These are phyloP conservation scores for Globicephala melas DNA, from an alignment of 2,113 vertebrate genomes.

Conservation along the genomic window DNA sequence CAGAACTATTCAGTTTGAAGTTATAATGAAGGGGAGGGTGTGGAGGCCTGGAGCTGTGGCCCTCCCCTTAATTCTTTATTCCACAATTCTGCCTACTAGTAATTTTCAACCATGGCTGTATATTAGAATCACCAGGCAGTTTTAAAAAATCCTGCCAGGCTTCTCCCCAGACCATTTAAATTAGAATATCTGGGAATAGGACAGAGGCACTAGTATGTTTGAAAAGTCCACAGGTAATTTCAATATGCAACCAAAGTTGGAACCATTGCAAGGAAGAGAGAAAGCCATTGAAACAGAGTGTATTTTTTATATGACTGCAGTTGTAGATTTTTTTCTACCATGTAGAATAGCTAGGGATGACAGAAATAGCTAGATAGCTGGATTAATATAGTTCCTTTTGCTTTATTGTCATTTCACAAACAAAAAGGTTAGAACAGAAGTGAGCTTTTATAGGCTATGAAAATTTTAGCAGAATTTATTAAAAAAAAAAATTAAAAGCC, in stretches of 20 bases:
- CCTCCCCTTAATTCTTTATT: background rate
- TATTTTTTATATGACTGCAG: background rate
- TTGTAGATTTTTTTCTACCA: background rate
- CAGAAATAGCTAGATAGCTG: background rate
- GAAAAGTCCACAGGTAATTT: background rate
- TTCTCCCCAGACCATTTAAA: background rate
- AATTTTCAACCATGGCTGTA: background rate
- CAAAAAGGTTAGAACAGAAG: background rate
- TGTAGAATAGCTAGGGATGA: background rate
- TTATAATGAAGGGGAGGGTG: background rate
- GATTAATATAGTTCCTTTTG: conserved; percentile 45
- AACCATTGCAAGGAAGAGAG: background rate
- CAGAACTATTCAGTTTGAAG: background rate
- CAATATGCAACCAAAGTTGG: background rate
- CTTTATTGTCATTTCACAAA: conserved; percentile 41
- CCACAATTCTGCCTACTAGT: background rate
- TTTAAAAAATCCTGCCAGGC: background rate
- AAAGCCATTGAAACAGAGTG: background rate
- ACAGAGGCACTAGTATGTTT: background rate
- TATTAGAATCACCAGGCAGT: background rate
- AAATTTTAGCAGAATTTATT: background rate
- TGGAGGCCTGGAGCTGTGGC: background rate
- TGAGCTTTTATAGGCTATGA: background rate
- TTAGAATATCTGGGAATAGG: background rate
- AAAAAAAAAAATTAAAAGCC: background rate